Base-by-base conservation (phyloP, 2,113 vertebrate genomes). In the Phodopus roborovskii region DNA sequence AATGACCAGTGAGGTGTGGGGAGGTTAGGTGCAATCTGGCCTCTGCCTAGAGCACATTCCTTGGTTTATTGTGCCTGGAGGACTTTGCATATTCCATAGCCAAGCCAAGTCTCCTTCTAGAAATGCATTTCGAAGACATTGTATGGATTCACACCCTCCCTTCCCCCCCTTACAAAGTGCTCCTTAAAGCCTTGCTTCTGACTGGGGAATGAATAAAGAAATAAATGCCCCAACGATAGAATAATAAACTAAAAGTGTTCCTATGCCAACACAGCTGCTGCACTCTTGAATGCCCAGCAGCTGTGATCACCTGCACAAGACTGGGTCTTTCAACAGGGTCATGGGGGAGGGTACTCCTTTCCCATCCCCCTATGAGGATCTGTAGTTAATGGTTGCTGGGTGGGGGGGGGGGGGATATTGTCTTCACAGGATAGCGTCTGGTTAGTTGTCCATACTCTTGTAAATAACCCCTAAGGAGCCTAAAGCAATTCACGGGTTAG, bases 151-250 rank as follows among this genome's bases (percentile, higher is more conserved):
- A 13, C 79, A 13, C 74, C 83, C 17, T 17, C 19, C 15, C 68
- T 15, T 8, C 33, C 16, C 36, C 79, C 45, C 15, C 26, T 6
- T 71, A n/a, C 36, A 66, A 58, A 95, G 58, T 87, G 56, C 79
- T 83, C n/a, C 71, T 71, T 33, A 82, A 58, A 81, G 15, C 16
- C 92, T 92, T 79, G 71, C 64, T 95, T 95, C 66, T 90, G 94
- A 90, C 19, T 91, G 62, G 33, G 24, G 68, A 94, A 88, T 22
- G 20, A 92, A 12, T 82, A 82, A 90, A 96, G 71, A 94, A 95
- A 87, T 39, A 88, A 77, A 82, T n/a, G 22, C 79, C 13, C n/a
- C 39, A 48, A 68, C 6, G 84, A 39, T 17, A 91, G 48, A n/a
- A 53, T 70, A 83, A 89, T 60, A 74, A 81, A 70, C 42, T n/a